These are phyloP conservation scores for Sialia sialis DNA, from an alignment of 2,113 vertebrate species.

Conservation along the genomic window DNA sequence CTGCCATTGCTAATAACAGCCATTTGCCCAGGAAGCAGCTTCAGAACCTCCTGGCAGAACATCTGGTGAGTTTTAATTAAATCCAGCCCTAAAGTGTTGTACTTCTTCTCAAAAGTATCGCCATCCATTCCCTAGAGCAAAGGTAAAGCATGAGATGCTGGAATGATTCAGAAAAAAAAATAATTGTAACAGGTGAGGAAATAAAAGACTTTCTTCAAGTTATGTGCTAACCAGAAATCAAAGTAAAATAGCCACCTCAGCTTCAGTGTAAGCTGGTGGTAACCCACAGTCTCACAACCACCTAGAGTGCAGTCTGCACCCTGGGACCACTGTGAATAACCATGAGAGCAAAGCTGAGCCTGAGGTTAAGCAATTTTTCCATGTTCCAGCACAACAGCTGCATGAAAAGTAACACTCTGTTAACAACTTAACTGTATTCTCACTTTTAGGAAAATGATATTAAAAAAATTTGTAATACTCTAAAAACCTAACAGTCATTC, in stretches of 20 bases:
- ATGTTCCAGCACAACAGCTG: not conserved
- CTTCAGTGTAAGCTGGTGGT: not conserved
- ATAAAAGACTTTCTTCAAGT: not conserved
- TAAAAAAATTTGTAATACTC: not conserved
- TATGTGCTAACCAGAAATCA: not conserved
- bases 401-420: not conserved
- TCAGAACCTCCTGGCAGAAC: slow-evolving; percentile 88
- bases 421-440: not conserved
- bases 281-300: not conserved
- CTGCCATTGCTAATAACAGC: slow-evolving; percentile 90
- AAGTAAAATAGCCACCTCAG: not conserved
- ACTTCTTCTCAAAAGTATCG: slow-evolving; percentile 90
- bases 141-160: not conserved
- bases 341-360: not conserved
- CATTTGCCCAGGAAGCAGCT: slow-evolving; percentile 82
- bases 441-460: not conserved
- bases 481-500: not conserved
- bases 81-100: slow-evolving; percentile 88
- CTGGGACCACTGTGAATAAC: not conserved
- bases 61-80: slow-evolving; percentile 85
- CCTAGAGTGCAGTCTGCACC: not conserved
- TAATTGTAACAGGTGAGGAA: not conserved
- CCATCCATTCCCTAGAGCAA: slow-evolving; percentile 83
- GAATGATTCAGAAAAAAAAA: not conserved
- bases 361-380: not conserved